Evolutionary conservation across 2,113 vertebrate species (phyloP), one percentile per base, ranked within the genome.

Genomic region (Dermatemys mawii): DNA sequence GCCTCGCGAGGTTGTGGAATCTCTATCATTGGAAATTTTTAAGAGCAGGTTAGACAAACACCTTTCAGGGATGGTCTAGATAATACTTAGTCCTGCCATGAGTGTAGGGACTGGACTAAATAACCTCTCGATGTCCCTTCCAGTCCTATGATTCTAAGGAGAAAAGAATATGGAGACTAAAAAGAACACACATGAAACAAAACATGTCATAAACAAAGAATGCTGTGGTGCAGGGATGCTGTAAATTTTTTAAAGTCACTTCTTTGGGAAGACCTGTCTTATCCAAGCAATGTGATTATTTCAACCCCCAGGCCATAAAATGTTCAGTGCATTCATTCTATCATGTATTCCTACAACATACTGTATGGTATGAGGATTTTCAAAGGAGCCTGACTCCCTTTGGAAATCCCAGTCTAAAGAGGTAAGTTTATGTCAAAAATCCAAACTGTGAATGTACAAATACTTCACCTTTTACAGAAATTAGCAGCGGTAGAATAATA

Each of bases 391-490:
- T 70, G 11, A 57, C 41, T 60, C 26, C 81, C 54, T 78, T 82
- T 48, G 67, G 78, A 76, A 81, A 70, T 55, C 3, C 51, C 84
- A 19, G 44, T 32, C 21, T 49, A 60, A 86, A n/a, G 27, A 1
- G 81, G 16, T 0, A 13, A 67, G 73, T 21, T 0, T 2, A 1
- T 0, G 4, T 16, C 48, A 21, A 26, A 48, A 38, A 9, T 12
- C 50, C n/a, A 6, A 60, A 0, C 32, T 1, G 1, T 32, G 55
- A 81, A 2, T 0, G 0, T 4, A 9, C n/a, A 50, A 51, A 67
- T 0, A 54, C 41, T 70, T 70, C 32, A 27, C 27, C 21, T 79
- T 78, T n/a, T 44, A n/a, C 11, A 2, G 5, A 35, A 14, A 89
- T 81, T 50, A 5, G 22, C 9, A 93, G n/a, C 44, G 89, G 49